phyloP scores from a whole-genome alignment of 53 echinoderm and acorn worm species.

The Actinopyga echinites region DNA sequence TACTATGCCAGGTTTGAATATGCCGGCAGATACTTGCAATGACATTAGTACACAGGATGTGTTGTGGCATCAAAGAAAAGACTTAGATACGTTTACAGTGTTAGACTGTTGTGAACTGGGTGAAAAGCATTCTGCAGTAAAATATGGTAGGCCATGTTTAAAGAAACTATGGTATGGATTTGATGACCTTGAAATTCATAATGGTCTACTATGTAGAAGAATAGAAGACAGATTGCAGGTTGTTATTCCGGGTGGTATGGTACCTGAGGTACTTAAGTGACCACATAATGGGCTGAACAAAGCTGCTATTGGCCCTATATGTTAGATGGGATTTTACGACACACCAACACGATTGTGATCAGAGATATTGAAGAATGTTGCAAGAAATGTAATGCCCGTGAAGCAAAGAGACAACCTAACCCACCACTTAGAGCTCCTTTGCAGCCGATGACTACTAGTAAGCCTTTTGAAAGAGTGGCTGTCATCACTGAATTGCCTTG shows the following conservation, averaged over 20 bases:
- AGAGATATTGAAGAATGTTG: constrained; percentile 50
- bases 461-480: constrained; percentile 48
- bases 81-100: not conserved
- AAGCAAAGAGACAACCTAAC: constrained; percentile 37
- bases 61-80: not conserved
- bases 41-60: no score
- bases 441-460: not conserved
- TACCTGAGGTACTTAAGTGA: constrained; percentile 19
- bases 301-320: constrained; percentile 54
- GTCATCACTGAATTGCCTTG: constrained; percentile 55
- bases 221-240: not conserved
- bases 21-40: no score
- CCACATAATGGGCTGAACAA: constrained; percentile 17
- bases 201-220: not conserved
- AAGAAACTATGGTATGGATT: not conserved
- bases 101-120: not conserved
- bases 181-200: not conserved
- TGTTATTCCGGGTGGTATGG: constrained; percentile 4
- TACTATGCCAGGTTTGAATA: no score
- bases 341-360: no score
- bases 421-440: constrained; percentile 40
- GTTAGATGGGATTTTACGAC: no score
- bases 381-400: constrained; percentile 36
- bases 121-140: not conserved
- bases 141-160: not conserved